phyloP scores from a whole-genome alignment of 2,888 invertebrate genomes.

The Ryuthela nishihirai region DNA sequence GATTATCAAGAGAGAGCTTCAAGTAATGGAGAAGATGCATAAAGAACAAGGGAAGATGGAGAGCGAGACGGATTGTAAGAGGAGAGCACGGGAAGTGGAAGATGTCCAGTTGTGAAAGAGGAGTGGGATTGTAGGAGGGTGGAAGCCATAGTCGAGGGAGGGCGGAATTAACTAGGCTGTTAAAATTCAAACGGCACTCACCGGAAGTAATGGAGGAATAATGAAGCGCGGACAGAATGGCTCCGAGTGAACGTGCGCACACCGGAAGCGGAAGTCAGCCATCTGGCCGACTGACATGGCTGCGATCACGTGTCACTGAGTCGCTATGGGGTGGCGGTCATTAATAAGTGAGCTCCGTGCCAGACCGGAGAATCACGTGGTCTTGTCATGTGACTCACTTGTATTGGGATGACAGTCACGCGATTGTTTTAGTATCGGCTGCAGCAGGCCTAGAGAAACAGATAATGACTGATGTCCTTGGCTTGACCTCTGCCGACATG shows the following conservation, averaged over 20 bases:
- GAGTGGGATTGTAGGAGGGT: not conserved
- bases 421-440: too few relatives aligned
- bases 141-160: too few relatives aligned
- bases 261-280: constrained; percentile 33
- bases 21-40: not conserved
- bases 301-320: constrained; percentile 29
- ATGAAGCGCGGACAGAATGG: constrained; percentile 32
- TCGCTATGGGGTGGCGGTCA: too few relatives aligned
- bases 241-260: too few relatives aligned
- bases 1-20: too few relatives aligned
- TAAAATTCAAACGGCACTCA: constrained; percentile 37
- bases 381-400: too few relatives aligned
- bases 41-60: not conserved
- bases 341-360: too few relatives aligned
- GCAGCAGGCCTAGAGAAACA: too few relatives aligned
- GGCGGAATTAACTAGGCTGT: constrained; percentile 38
- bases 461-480: too few relatives aligned
- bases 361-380: too few relatives aligned
- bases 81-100: not conserved
- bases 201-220: constrained; percentile 28
- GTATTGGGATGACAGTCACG: too few relatives aligned
- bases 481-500: too few relatives aligned
- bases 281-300: constrained; percentile 22
- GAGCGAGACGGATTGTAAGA: not conserved
- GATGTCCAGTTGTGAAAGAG: constrained; percentile 10